Percentiles rank a stretch among this genome's conserved stretches.
These are phyloP conservation scores for Podotricha telesiphe DNA, from an alignment of 2,888 invertebrate genomes.

Conservation along the genomic window DNA sequence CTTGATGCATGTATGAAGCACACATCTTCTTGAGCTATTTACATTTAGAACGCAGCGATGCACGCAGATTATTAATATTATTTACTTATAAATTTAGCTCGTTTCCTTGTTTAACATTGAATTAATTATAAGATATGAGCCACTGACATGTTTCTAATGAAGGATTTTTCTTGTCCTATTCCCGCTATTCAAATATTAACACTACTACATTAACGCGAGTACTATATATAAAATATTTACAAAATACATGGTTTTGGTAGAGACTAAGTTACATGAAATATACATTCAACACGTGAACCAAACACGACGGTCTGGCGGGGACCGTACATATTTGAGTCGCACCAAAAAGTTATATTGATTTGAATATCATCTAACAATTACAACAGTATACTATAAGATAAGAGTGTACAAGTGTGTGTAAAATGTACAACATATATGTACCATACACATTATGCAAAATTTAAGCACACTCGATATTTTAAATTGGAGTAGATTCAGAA, in stretches of 20 bases:
- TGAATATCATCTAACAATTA: slow-evolving; percentile 1
- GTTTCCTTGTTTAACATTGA: background rate
- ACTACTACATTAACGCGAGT: slow-evolving; percentile 9
- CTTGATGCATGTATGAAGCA: no score
- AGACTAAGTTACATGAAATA: slow-evolving; percentile 12
- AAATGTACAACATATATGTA: background rate
- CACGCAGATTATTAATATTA: background rate
- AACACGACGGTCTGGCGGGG: background rate
- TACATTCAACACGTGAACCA: slow-evolving; percentile 10
- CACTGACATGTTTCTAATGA: slow-evolving; percentile 19
- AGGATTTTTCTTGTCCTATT: background rate
- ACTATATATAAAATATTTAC: slow-evolving; percentile 17
- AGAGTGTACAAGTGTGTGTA: background rate
- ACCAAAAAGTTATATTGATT: background rate
- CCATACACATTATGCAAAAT: background rate
- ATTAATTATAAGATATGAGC: slow-evolving; percentile 13
- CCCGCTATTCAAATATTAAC: slow-evolving; percentile 7
- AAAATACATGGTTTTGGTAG: background rate
- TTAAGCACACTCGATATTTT: background rate
- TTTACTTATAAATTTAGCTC: background rate
- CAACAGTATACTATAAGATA: background rate
- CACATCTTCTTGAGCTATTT: no score
- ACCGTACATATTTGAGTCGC: background rate
- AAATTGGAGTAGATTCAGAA: background rate
- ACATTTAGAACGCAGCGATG: background rate